A percentile compares a stretch with the other conserved stretches of the same genome.
phyloP scores from a whole-genome alignment of 2,797 vertebrate genomes.

The Poeciliopsis presidionis region DNA sequence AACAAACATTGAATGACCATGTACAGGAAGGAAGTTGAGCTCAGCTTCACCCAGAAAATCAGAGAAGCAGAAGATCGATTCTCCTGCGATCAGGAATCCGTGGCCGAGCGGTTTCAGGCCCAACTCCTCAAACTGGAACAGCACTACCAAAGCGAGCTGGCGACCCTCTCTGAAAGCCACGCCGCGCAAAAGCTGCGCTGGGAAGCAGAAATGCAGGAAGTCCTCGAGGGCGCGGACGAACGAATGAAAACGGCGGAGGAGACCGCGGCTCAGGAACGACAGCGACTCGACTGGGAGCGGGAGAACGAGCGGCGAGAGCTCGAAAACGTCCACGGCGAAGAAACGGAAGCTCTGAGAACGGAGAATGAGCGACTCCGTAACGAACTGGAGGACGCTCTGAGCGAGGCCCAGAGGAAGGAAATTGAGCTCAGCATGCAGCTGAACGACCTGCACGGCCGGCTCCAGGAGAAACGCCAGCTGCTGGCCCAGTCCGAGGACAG shows the following conservation, averaged over 20 bases:
- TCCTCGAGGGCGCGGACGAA: conserved; percentile 74
- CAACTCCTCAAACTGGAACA: conserved; percentile 79
- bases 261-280: conserved; percentile 70
- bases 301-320: conserved; percentile 74
- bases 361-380: conserved; percentile 82
- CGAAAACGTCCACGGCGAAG: conserved; percentile 76
- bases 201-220: conserved; percentile 79
- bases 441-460: conserved; percentile 75
- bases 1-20: conserved; percentile 61
- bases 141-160: conserved; percentile 78
- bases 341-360: conserved; percentile 67
- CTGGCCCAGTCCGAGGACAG: conserved; percentile 67
- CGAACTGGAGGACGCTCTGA: conserved; percentile 75
- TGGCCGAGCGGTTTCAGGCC: conserved; percentile 79
- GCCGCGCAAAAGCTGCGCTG: conserved; percentile 80
- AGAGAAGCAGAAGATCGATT: conserved; percentile 84
- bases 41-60: conserved; percentile 86
- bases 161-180: conserved; percentile 73
- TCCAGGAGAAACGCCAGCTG: conserved; percentile 71
- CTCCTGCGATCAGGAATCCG: conserved; percentile 82
- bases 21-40: conserved; percentile 89
- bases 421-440: conserved; percentile 78
- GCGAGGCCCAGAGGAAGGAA: conserved; percentile 76
- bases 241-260: conserved; percentile 69
- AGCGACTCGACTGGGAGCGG: conserved; percentile 60